phyloP scores from a whole-genome alignment of 2,797 vertebrate species.

The Sebastes minor region DNA sequence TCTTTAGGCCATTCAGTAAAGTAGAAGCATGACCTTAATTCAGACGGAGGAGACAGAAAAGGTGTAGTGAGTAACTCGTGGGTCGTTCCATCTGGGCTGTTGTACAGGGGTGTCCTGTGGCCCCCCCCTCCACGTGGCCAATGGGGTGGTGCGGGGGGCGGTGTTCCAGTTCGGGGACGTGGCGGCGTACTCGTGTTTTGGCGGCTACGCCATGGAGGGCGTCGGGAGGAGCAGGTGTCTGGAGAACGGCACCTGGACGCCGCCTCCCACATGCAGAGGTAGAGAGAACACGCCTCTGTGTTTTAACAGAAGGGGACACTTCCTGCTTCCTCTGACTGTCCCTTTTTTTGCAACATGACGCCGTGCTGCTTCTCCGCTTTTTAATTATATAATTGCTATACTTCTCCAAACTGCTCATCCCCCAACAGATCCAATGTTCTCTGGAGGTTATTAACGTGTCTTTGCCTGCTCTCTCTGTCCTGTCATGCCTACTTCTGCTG shows the following conservation, averaged over 20 bases:
- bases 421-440: neutral
- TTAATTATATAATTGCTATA: neutral
- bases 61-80: conserved; percentile 68
- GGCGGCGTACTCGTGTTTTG: conserved; percentile 93
- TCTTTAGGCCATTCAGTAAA: neutral
- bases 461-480: neutral
- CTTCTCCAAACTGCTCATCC: conserved; percentile 2
- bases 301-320: neutral
- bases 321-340: conserved; percentile 40
- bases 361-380: conserved; percentile 16
- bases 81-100: conserved; percentile 77
- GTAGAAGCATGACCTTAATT: neutral
- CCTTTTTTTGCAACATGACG: neutral
- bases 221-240: conserved; percentile 90
- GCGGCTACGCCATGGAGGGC: conserved; percentile 93
- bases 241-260: conserved; percentile 95
- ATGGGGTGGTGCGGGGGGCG: conserved; percentile 89
- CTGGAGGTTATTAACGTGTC: neutral
- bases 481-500: neutral
- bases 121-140: conserved; percentile 87
- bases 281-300: conserved; percentile 54
- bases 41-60: neutral
- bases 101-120: conserved; percentile 93
- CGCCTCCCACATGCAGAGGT: conserved; percentile 93
- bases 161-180: conserved; percentile 94